Evolutionary conservation across 2,797 vertebrate genomes (phyloP), one percentile per base, ranked within the genome.

Genomic region (Danionella dracula): DNA sequence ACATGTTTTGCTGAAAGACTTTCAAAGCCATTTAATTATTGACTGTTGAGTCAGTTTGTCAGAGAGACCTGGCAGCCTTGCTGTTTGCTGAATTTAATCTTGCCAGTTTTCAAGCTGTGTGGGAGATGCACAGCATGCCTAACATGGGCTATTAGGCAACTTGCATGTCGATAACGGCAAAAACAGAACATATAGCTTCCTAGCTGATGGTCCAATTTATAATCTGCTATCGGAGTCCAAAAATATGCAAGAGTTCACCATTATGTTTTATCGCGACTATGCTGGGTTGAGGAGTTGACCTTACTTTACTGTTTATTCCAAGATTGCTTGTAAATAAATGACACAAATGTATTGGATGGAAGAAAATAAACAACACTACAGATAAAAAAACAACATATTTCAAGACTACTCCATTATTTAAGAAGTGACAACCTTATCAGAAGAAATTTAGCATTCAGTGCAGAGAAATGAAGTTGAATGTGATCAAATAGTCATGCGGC

Each of bases 401-500:
- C 31, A 38, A 5, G 48, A 69, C 57, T 67, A 53, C 57, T 27
- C 53, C 48, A 64, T 66, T 62, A 71, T 65, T 67, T 53, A 11
- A 58, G 49, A 5, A 8, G 64, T 63, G 58, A 68, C 59, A 57
- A 66, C 13, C 41, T 61, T 71, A 55, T 71, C 59, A 50, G 50
- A 50, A 50, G 16, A 44, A 71, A 64, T 73, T 63, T 63, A 48
- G 29, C 50, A 69, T 73, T 44, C 48, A 31, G 17, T 42, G 57
- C 59, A 42, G 35, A 63, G 10, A 65, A 78, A 75, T 73, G 42
- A 75, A 11, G 31, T 34, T 49, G 29, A 65, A 23, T 62, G 44
- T 35, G 65, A 73, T 73, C 37, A 68, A 73, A 74, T 70, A 72
- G 73, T 68, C 11, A 66, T 67, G 50, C 32, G 35, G 32, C 44